Base-by-base conservation (phyloP, 2,797 vertebrate genomes). In the Pachyuromys duprasi region DNA sequence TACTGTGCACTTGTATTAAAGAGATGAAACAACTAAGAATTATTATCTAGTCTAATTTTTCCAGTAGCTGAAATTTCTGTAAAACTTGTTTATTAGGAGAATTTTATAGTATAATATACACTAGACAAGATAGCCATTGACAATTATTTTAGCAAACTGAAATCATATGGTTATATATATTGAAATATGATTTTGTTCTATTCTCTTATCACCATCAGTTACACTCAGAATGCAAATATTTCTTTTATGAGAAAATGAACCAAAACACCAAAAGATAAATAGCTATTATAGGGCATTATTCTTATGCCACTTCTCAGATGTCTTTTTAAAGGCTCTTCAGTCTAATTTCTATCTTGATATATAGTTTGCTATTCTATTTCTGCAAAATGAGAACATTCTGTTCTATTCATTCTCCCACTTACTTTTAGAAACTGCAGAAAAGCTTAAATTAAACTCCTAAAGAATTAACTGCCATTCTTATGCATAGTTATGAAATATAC, bases 361-460 rank as follows among this genome's bases (percentile, higher is more conserved):
- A 91, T 79, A 95, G 86, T 97, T 96, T 97, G 94, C 95, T 94
- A 87, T 89, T 97, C 96, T 97, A 97, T 96, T 97, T 97, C 96
- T 97, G 74, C 36, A 96, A 88, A 86, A 97, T 96, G 96, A 98
- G 87, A 96, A 96, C 93, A 90, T 78, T 95, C 33, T 91, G 89
- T 81, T 97, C 96, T 97, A 93, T 96, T 91, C 22, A 93, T 95
- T 63, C 8, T 96, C 33, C 65, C 20, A 89, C 90, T 97, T 97
- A 97, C 97, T 97, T 96, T 97, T 96, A 97, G 83, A 89, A 97
- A 95, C 2, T 94, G 60, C 49, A 75, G 31, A 97, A 93, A 96
- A 4, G 7, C 96, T 96, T 67, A 97, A 97, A 97, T 96, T 97
- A 97, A 96, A 96, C 90, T 97, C 75, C 42, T 96, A 94, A 95